These are phyloP conservation scores for Ophonus ardosiacus DNA, from an alignment of 2,888 invertebrate species.

Conservation along the genomic window DNA sequence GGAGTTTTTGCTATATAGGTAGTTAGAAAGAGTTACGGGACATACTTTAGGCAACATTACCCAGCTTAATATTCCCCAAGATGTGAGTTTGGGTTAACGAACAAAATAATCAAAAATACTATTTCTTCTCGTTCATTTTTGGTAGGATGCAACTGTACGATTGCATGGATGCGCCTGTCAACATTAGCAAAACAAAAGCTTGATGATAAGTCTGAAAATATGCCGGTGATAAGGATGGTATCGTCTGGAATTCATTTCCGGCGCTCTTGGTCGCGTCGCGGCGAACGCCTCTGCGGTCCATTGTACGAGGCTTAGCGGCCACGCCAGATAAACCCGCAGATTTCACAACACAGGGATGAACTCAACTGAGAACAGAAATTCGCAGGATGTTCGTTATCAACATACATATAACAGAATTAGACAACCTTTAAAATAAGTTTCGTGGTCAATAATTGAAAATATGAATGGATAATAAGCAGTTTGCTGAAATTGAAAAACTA, in stretches of 20 bases:
- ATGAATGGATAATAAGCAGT: too few relatives aligned
- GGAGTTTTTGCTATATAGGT: too few relatives aligned
- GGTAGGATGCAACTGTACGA: background rate
- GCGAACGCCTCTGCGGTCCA: constrained; percentile 70
- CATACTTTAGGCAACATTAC: too few relatives aligned
- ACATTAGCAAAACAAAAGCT: constrained; percentile 44
- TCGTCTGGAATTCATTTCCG: constrained; percentile 73
- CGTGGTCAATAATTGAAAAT: too few relatives aligned
- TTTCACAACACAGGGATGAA: constrained; percentile 14
- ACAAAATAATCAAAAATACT: background rate
- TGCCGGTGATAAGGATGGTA: constrained; percentile 73
- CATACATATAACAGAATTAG: background rate
- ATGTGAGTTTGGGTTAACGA: background rate
- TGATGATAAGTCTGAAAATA: constrained; percentile 52
- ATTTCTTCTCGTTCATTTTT: background rate
- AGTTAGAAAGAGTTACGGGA: too few relatives aligned
- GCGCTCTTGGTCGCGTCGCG: constrained; percentile 70
- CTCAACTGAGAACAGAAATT: constrained; percentile 5
- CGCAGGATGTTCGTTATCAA: background rate
- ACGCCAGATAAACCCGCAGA: constrained; percentile 53
- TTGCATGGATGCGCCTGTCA: constrained; percentile 27
- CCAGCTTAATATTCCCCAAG: too few relatives aligned
- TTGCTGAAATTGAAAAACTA: too few relatives aligned
- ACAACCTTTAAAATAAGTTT: too few relatives aligned
- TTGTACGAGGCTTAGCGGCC: constrained; percentile 70